Conservation (phyloP, 2,888 invertebrate species). For the Nebria salina region DNA sequence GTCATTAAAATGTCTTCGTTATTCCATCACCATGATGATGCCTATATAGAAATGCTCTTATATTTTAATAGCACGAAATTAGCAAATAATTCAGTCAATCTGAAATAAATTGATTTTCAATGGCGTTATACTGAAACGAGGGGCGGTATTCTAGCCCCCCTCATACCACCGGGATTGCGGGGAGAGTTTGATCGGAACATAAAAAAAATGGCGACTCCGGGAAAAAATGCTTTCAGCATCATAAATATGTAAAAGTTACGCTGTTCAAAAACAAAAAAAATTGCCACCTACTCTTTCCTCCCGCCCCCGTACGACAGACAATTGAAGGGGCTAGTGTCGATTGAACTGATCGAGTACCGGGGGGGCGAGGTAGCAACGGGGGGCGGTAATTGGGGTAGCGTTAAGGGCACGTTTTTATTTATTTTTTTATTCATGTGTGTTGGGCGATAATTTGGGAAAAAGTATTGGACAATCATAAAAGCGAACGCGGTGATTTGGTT, state of each 20-base stretch:
- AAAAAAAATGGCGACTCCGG: constrained; percentile 44
- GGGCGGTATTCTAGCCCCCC: background rate
- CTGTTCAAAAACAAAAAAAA: constrained; percentile 48
- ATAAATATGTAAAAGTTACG: constrained; percentile 53
- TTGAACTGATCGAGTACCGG: constrained; percentile 10
- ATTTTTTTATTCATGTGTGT: constrained; percentile 5
- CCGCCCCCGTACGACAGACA: constrained; percentile 26
- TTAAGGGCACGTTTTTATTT: constrained; percentile 25
- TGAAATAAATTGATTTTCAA: constrained; percentile 44
- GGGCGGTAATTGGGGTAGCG: constrained; percentile 31
- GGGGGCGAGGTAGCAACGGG: constrained; percentile 15
- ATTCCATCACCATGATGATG: background rate
- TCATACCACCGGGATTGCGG: background rate
- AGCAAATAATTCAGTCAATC: constrained; percentile 46
- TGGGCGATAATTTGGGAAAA: constrained; percentile 43
- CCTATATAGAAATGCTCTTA: constrained; percentile 46
- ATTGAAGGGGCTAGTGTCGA: constrained; percentile 39
- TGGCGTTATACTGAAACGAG: constrained; percentile 36
- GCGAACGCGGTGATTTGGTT: constrained; percentile 36
- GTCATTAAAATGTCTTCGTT: constrained; percentile 44
- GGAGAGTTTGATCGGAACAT: constrained; percentile 2
- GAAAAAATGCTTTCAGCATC: constrained; percentile 49
- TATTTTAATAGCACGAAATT: constrained; percentile 47
- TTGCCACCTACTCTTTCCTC: constrained; percentile 12
- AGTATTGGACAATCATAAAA: constrained; percentile 38